These are phyloP conservation scores for Mnemiopsis leidyi DNA, from an alignment of 37 sponge, comb jelly and placozoan species.

Conservation along the genomic window DNA sequence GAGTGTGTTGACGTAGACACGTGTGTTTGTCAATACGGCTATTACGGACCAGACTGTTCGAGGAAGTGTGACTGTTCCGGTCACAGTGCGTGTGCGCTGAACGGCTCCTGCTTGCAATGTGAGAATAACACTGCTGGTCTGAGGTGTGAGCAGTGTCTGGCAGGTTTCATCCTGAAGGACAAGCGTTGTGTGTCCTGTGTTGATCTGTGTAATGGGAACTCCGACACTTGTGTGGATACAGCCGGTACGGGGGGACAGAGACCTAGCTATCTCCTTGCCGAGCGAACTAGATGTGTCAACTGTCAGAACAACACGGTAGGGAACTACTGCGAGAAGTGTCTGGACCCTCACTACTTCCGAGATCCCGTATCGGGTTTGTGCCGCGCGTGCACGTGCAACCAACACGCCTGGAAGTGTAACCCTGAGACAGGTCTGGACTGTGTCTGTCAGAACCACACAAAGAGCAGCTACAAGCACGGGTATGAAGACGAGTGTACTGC, in stretches of 20 bases:
- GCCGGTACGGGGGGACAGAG: not conserved
- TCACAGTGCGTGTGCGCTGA: conserved; percentile 18
- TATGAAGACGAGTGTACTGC: not conserved
- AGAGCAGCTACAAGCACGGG: not conserved
- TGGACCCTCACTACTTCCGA: not conserved
- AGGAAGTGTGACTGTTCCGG: not conserved
- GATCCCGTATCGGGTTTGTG: not conserved
- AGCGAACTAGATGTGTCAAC: not conserved
- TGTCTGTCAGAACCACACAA: conserved; percentile 6
- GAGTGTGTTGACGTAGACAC: not conserved
- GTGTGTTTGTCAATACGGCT: conserved; percentile 31
- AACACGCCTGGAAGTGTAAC: not conserved
- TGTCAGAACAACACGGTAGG: conserved; percentile 60
- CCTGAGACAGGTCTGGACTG: conserved; percentile 18
- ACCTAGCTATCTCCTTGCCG: not conserved
- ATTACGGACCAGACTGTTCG: conserved; percentile 12
- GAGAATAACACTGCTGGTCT: not conserved
- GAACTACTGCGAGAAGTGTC: conserved; percentile 1
- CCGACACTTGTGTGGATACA: conserved; percentile 20
- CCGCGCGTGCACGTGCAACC: conserved; percentile 15
- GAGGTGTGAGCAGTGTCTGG: conserved; percentile 22
- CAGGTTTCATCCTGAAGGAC: not conserved
- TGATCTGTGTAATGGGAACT: conserved; percentile 17
- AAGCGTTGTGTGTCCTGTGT: not conserved
- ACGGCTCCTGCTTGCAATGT: conserved; percentile 19